Conservation (phyloP, 2,113 vertebrate species). For the Caranx ignobilis region DNA sequence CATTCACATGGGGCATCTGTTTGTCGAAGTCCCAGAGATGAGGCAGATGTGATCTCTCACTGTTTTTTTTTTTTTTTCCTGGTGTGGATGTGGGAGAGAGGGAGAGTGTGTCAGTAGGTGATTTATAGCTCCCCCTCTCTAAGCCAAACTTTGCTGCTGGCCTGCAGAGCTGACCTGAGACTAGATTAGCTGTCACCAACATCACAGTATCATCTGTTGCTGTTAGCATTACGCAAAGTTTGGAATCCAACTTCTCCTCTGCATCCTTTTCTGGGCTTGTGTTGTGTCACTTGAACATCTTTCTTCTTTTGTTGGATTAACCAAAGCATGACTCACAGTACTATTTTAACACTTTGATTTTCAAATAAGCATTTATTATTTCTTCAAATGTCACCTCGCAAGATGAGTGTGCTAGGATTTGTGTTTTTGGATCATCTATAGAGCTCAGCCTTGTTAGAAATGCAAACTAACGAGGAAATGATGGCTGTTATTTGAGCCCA, state of each 20-base stretch:
- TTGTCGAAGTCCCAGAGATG: not conserved
- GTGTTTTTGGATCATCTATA: conserved; percentile 12
- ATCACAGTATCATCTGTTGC: conserved; percentile 67
- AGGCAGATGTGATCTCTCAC: conserved; percentile 42
- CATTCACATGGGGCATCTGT: conserved; percentile 20
- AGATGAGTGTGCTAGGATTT: not conserved
- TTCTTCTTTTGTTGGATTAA: conserved; percentile 12
- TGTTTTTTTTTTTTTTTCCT: not conserved
- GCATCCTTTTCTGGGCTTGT: conserved; percentile 15
- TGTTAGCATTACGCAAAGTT: conserved; percentile 55
- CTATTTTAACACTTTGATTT: not conserved
- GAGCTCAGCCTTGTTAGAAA: not conserved
- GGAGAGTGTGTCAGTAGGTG: conserved; percentile 38
- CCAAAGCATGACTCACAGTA: not conserved
- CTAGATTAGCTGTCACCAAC: conserved; percentile 71
- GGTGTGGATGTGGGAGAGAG: not conserved
- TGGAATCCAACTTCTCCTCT: conserved; percentile 37
- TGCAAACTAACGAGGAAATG: not conserved
- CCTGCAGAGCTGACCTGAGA: conserved; percentile 65
- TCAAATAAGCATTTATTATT: not conserved
- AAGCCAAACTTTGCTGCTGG: conserved; percentile 68
- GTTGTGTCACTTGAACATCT: conserved; percentile 27
- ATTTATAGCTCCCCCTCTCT: conserved; percentile 67
- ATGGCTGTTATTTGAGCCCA: not conserved
- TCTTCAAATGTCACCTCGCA: not conserved